phyloP scores from a whole-genome alignment of 2,888 invertebrate species.

The Torymus aiolomorphi region DNA sequence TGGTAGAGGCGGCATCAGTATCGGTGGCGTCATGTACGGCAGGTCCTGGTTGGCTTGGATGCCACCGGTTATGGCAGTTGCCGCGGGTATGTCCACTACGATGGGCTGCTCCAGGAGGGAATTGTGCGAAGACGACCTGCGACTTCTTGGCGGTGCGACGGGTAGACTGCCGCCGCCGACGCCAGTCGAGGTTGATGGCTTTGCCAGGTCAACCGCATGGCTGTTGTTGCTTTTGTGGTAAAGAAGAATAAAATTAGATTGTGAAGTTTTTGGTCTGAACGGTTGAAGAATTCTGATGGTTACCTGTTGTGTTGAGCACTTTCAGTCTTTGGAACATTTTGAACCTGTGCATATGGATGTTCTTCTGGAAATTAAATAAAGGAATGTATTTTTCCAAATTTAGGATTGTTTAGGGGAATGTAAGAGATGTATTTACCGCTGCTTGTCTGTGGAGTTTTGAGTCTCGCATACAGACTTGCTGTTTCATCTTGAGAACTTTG shows the following conservation, averaged over 20 bases:
- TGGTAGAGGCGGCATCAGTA: constrained; percentile 75
- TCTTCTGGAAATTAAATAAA: constrained; percentile 73
- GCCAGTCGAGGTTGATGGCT: constrained; percentile 68
- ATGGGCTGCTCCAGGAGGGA: constrained; percentile 69
- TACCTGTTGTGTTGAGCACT: constrained; percentile 68
- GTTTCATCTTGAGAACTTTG: constrained; percentile 81
- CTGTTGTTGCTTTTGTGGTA: constrained; percentile 64
- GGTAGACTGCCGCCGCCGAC: constrained; percentile 66
- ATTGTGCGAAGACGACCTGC: constrained; percentile 77
- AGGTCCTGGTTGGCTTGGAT: constrained; percentile 91
- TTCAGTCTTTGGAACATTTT: constrained; percentile 75
- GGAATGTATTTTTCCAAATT: constrained; percentile 30
- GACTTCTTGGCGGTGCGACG: constrained; percentile 77
- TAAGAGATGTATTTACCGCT: constrained; percentile 75
- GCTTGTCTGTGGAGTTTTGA: constrained; percentile 82
- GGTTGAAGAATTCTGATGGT: neutral
- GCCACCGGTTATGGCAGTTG: constrained; percentile 89
- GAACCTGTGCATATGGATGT: constrained; percentile 86
- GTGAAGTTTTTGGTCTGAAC: too few relatives aligned
- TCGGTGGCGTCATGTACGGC: constrained; percentile 92
- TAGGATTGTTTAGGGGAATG: constrained; percentile 7
- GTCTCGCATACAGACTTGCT: constrained; percentile 81
- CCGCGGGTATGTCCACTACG: constrained; percentile 84
- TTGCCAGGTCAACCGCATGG: constrained; percentile 64
- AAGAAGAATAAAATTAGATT: constrained; percentile 22